A percentile compares a stretch with the other conserved stretches of the same genome.
phyloP scores from a whole-genome alignment of 1,140 invertebrate genomes.

The Lasaia peninsularis region DNA sequence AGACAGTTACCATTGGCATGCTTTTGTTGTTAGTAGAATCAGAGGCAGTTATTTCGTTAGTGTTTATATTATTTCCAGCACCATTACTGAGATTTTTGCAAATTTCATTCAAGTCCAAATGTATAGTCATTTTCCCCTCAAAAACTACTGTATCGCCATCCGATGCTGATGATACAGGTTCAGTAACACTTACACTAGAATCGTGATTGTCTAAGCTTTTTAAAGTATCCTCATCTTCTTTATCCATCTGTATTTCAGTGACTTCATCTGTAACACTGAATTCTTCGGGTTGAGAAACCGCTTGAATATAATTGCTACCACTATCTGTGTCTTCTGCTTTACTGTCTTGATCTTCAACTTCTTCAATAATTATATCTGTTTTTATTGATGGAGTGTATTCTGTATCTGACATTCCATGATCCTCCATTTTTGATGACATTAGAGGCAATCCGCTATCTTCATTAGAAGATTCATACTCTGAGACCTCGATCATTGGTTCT shows the following conservation, averaged over 20 bases:
- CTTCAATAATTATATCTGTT: conserved; percentile 52
- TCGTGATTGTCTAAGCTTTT: conserved; percentile 75
- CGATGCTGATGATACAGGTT: conserved; percentile 62
- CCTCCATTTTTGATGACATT: conserved; percentile 47
- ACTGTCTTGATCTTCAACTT: conserved; percentile 53
- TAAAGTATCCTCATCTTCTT: conserved; percentile 74
- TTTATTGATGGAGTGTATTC: conserved; percentile 37
- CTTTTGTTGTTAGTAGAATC: conserved; percentile 65
- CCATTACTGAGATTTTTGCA: conserved; percentile 68
- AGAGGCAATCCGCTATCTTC: conserved; percentile 48
- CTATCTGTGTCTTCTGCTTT: conserved; percentile 64
- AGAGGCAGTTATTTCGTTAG: conserved; percentile 47
- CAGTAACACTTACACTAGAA: conserved; percentile 77
- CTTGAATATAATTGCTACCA: conserved; percentile 66
- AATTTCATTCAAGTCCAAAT: conserved; percentile 75
- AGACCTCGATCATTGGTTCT: conserved; percentile 68
- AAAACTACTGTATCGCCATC: conserved; percentile 75
- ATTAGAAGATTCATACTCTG: conserved; percentile 70
- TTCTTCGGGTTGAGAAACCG: conserved; percentile 69
- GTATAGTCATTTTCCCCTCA: conserved; percentile 77
- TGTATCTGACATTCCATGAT: conserved; percentile 29
- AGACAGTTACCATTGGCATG: conserved; percentile 78
- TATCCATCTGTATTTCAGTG: conserved; percentile 70
- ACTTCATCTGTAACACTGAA: conserved; percentile 65
- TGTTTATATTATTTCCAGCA: conserved; percentile 54